Conservation (phyloP, 2,113 vertebrate species). For the Polypterus bichir region DNA sequence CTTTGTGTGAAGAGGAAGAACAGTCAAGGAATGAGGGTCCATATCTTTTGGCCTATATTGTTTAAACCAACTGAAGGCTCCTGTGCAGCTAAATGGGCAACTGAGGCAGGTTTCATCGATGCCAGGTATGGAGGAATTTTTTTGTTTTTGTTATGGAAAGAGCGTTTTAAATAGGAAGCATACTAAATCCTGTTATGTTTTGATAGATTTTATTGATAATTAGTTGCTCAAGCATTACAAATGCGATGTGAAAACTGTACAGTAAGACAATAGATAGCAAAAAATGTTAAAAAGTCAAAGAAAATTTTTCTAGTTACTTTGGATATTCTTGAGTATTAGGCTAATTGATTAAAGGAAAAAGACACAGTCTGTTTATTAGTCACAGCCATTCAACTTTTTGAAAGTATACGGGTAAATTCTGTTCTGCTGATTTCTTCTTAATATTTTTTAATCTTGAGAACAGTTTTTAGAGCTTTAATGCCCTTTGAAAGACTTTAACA, state of each 20-base stretch:
- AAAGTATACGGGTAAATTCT: too few relatives aligned
- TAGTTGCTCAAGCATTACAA: not conserved
- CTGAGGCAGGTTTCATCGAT: conserved; percentile 32
- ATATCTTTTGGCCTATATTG: conserved; percentile 39
- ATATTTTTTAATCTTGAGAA: too few relatives aligned
- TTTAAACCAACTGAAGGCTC: conserved; percentile 22
- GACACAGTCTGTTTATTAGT: too few relatives aligned
- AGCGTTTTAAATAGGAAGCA: not conserved
- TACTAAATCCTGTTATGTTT: not conserved
- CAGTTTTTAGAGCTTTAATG: too few relatives aligned
- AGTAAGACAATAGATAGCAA: not conserved
- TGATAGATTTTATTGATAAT: not conserved
- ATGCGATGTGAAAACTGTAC: too few relatives aligned
- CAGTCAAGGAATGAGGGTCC: conserved; percentile 32
- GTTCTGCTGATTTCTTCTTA: too few relatives aligned
- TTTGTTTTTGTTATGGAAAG: not conserved
- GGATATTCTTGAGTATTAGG: too few relatives aligned
- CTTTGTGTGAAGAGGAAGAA: conserved; percentile 1
- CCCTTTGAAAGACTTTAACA: too few relatives aligned
- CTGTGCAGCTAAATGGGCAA: conserved; percentile 27
- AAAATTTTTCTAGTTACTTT: too few relatives aligned
- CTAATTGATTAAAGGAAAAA: too few relatives aligned
- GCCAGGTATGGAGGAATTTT: conserved; percentile 27
- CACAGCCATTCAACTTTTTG: too few relatives aligned
- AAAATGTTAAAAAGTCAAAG: too few relatives aligned